Conservation (phyloP, 92 coral and sea anemone genomes). For the Montipora capitata region DNA sequence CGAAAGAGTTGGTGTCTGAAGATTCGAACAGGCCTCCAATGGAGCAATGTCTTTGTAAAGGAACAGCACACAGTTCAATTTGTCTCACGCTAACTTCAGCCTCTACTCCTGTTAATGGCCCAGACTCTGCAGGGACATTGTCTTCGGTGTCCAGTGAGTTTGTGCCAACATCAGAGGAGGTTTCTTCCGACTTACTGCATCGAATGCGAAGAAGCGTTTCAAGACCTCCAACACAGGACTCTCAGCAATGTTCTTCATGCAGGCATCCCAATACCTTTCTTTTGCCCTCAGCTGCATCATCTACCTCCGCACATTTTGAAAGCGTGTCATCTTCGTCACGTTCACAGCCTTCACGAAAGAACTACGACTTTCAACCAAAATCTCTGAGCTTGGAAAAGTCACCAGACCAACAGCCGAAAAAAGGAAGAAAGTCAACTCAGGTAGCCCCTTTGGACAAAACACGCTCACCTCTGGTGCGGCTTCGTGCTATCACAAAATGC, state of each 20-base stretch:
- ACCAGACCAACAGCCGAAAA: background rate
- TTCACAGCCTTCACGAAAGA: background rate
- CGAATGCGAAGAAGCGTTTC: background rate
- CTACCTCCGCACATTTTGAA: conserved; percentile 4
- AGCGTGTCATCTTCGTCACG: background rate
- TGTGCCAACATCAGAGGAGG: background rate
- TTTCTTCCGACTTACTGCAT: background rate
- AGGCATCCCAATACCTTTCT: conserved; percentile 7
- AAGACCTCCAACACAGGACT: background rate
- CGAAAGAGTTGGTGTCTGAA: background rate
- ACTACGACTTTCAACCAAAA: conserved; percentile 16
- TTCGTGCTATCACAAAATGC: conserved; percentile 62
- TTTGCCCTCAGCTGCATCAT: background rate
- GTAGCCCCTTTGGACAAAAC: background rate
- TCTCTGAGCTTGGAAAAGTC: conserved; percentile 48
- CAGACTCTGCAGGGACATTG: background rate
- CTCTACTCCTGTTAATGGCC: background rate
- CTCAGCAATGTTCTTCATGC: background rate
- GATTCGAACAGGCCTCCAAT: background rate
- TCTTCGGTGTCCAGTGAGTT: background rate
- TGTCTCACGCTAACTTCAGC: conserved; percentile 31
- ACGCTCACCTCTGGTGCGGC: conserved; percentile 32
- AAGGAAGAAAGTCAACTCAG: background rate
- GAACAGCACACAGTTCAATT: background rate
- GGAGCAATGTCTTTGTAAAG: background rate